Evolutionary conservation across 2,888 invertebrate genomes (phyloP).

Genomic region (Acanthosepion esculentum): DNA sequence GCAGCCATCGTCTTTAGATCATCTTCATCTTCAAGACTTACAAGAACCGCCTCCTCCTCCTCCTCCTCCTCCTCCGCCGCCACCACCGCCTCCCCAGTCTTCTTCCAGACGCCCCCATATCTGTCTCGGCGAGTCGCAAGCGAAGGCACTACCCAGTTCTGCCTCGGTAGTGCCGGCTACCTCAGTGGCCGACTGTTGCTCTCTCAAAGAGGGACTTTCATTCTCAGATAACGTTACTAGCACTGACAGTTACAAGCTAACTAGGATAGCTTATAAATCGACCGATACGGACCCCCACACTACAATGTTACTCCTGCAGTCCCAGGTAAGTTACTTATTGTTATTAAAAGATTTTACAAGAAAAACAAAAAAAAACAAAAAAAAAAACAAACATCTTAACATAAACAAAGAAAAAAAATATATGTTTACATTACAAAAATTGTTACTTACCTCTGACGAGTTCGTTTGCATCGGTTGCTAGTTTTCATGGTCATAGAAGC

Average conservation of each 20-base stretch:
- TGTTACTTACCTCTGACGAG: no score
- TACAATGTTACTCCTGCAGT: conserved; percentile 67
- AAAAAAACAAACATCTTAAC: no score
- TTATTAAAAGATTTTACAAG: not conserved
- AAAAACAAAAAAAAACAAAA: not conserved
- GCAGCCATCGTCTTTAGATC: not conserved
- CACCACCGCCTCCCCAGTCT: not conserved
- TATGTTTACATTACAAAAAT: no score
- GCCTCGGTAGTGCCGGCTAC: not conserved
- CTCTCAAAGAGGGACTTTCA: conserved; percentile 34
- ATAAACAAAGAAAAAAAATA: no score
- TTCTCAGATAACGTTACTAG: not conserved
- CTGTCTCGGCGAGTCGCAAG: not conserved
- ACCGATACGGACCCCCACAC: conserved; percentile 47
- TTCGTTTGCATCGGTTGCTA: no score
- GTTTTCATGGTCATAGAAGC: no score
- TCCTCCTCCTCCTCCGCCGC: not conserved
- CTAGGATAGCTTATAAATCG: not conserved
- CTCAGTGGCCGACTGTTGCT: conserved; percentile 24
- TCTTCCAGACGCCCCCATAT: conserved; percentile 33
- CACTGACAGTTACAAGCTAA: not conserved
- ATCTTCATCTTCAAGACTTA: conserved; percentile 18
- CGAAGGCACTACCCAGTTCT: not conserved
- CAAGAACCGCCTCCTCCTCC: conserved; percentile 1
- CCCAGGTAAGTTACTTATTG: conserved; percentile 58